Base-by-base conservation (phyloP, 2,888 invertebrate species). In the Thymelicus sylvestris region DNA sequence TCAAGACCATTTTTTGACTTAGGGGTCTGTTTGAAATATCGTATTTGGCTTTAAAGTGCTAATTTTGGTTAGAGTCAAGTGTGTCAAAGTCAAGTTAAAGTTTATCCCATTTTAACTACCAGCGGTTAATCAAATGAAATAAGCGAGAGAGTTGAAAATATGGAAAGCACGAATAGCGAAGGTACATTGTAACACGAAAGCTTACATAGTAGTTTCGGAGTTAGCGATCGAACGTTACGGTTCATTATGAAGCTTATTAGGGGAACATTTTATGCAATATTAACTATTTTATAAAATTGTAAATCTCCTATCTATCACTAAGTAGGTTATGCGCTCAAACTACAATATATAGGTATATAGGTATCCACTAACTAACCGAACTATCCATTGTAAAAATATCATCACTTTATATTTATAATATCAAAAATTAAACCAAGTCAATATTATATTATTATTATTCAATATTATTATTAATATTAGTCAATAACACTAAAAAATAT, bases 181-280 rank as follows among this genome's bases (percentile, higher is more conserved):
- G 80, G 81, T 82, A 83, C 82, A 84, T 81, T 81, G 80, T 83
- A 85, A 83, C 89, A 88, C 87, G 88, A 89, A 89, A 88, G 88
- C 87, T 89, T 84, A 84, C 84, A 81, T 84, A 85, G 82, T 84
- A 81, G 81, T 83, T 86, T 83, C 82, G 75, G 83, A 86, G 87
- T 84, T 86, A 83, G 87, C 87, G 85, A 89, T 89, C 90, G 88
- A 89, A 89, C 81, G 87, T 88, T 86, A 88, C 88, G 86, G 85
- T 89, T 90, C 90, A 90, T 90, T 90, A 89, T 88, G 85, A 79
- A 77, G 83, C 89, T 89, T 87, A 88, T 89, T 89, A 88, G 80
- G 80, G 86, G 84, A 78, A 78, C 71, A 78, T 64, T 72, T 84
- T 79, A 89, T 87, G 84, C 83, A 79, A 79, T 73, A 75, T 60